phyloP scores from a whole-genome alignment of 2,113 vertebrate species.

The Indicator maculatus region DNA sequence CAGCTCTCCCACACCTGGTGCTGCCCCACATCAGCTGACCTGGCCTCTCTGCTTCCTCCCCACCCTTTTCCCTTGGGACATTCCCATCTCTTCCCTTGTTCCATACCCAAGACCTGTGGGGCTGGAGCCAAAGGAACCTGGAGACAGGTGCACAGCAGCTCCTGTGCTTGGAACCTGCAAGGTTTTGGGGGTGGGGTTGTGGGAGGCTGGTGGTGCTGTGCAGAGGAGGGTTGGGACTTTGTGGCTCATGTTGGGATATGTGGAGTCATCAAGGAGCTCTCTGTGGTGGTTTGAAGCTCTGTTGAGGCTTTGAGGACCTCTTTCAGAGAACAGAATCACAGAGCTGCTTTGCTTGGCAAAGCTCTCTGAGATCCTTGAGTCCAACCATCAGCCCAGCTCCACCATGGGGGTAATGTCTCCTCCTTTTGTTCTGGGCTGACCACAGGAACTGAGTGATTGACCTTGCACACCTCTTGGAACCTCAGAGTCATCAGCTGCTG shows the following conservation, averaged over 20 bases:
- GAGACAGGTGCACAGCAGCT: not conserved
- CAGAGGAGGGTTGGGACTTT: not conserved
- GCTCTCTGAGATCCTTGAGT: no score
- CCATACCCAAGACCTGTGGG: accelerated
- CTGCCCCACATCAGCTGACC: no score
- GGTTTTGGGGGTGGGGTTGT: not conserved
- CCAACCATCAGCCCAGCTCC: no score
- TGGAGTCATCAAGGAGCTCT: not conserved
- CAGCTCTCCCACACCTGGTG: no score
- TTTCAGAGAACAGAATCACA: not conserved
- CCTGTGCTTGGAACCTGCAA: not conserved
- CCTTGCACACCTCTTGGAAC: not conserved
- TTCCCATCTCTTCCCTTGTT: not conserved
- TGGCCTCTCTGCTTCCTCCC: no score
- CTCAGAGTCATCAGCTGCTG: not conserved
- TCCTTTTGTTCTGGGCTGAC: not conserved
- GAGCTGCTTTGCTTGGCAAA: no score
- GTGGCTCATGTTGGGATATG: not conserved
- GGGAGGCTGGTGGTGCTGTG: not conserved
- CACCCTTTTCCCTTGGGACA: not conserved
- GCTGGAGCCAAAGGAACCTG: not conserved
- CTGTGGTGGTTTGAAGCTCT: not conserved
- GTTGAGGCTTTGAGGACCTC: not conserved
- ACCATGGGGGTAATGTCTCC: no score
- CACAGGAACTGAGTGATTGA: not conserved